Conservation (phyloP, 2,888 invertebrate species). For the Conops quadrifasciatus region DNA sequence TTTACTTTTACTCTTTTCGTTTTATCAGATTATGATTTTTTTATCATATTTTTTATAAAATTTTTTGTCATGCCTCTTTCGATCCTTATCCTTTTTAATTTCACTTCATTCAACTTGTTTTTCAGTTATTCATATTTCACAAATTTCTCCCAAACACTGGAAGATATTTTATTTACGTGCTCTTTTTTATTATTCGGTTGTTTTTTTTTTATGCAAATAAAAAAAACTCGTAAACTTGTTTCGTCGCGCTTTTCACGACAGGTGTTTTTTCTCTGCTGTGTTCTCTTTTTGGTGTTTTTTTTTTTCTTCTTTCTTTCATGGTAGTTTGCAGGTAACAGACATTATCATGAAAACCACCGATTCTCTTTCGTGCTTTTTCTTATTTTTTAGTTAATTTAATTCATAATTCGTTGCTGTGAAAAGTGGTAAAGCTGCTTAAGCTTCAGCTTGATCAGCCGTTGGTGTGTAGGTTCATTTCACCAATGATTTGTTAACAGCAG, state of each 20-base stretch:
- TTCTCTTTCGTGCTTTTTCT: slow-evolving; percentile 11
- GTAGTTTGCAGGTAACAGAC: neutral
- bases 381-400: slow-evolving; percentile 24
- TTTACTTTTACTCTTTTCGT: too few species aligned
- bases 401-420: slow-evolving; percentile 27
- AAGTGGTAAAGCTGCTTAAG: slow-evolving; percentile 16
- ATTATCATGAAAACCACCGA: slow-evolving; percentile 5
- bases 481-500: neutral
- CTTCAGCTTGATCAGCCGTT: slow-evolving; percentile 1
- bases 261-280: neutral
- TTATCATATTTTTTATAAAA: neutral
- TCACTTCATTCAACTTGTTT: neutral
- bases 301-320: neutral
- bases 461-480: neutral
- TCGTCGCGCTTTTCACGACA: neutral
- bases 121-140: neutral
- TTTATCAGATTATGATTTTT: too few species aligned
- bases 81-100: slow-evolving; percentile 1
- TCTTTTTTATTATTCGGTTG: neutral
- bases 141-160: slow-evolving; percentile 6
- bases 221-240: neutral
- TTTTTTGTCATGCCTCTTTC: neutral
- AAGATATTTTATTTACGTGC: neutral
- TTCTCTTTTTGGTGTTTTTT: neutral
- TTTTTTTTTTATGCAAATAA: neutral